These are phyloP conservation scores for Cricetomys ansorgei DNA, from an alignment of 2,113 vertebrate species.

Conservation along the genomic window DNA sequence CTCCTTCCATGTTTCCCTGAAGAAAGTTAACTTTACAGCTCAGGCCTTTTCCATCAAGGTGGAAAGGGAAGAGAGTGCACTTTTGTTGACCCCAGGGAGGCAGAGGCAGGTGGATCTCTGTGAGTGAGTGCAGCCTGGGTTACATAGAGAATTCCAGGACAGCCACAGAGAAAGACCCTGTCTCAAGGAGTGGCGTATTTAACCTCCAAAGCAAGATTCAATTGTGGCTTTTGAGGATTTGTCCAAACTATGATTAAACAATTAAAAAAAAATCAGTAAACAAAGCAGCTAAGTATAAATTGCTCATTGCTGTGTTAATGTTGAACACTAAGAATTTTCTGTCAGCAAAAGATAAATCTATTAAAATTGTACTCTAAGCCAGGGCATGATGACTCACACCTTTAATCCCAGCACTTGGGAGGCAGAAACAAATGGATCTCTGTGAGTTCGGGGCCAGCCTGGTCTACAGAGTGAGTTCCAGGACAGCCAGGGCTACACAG, in stretches of 20 bases:
- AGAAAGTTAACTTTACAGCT: neutral
- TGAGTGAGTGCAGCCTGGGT: neutral
- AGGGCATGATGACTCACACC: neutral
- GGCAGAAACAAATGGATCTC: neutral
- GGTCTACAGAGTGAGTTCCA: neutral
- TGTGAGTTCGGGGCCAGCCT: neutral
- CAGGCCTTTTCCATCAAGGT: too few relatives aligned
- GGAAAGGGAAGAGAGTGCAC: too few relatives aligned
- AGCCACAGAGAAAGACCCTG: neutral
- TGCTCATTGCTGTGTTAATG: neutral
- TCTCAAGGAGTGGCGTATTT: neutral
- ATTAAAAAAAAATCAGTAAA: constrained; percentile 36
- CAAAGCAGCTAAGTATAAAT: constrained; percentile 57
- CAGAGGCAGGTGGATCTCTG: neutral
- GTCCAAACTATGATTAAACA: constrained; percentile 40
- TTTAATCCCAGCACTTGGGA: neutral
- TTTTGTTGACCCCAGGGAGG: neutral
- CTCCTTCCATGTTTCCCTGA: neutral
- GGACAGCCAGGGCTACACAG: neutral
- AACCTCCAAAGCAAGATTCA: neutral
- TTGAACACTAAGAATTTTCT: constrained; percentile 47
- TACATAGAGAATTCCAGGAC: neutral
- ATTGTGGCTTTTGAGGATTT: neutral
- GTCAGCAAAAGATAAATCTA: constrained; percentile 19
- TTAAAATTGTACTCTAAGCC: neutral